Conservation (phyloP, 2,797 vertebrate genomes). For the Typhlichthys subterraneus region DNA sequence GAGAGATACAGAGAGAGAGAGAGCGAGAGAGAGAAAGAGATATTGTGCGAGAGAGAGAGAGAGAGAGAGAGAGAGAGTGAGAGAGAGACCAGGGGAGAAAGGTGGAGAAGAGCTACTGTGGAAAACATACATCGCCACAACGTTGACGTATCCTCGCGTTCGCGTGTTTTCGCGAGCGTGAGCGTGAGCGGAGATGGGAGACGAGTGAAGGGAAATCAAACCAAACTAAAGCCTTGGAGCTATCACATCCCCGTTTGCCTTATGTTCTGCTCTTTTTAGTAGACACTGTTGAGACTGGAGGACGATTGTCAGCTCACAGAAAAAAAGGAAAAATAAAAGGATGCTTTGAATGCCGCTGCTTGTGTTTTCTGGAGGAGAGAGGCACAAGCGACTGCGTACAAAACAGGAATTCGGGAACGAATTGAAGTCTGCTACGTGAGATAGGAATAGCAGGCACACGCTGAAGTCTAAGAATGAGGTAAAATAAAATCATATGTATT, state of each 20-base stretch:
- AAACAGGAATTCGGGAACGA: conserved; percentile 79
- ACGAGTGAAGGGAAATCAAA: conserved; percentile 45
- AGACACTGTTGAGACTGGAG: conserved; percentile 62
- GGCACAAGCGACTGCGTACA: conserved; percentile 29
- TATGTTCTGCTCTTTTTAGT: conserved; percentile 20
- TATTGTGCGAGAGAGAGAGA: conserved; percentile 11
- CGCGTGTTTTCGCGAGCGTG: conserved; percentile 42
- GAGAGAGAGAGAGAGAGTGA: conserved; percentile 28
- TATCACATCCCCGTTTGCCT: conserved; percentile 40
- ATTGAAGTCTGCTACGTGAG: conserved; percentile 79
- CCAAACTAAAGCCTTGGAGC: conserved; percentile 52
- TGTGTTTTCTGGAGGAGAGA: conserved; percentile 52
- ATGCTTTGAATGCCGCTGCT: conserved; percentile 82
- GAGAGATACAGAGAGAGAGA: conserved; percentile 25
- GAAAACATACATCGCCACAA: conserved; percentile 54
- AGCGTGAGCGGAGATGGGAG: conserved; percentile 47
- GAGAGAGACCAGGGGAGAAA: conserved; percentile 45
- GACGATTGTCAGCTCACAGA: conserved; percentile 64
- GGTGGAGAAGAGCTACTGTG: conserved; percentile 54
- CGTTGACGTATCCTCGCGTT: conserved; percentile 61
- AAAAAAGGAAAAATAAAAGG: conserved; percentile 71
- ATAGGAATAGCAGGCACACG: conserved; percentile 79
- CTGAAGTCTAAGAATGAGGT: conserved; percentile 83
- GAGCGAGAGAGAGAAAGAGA: conserved; percentile 44
- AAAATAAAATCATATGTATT: conserved; percentile 62